phyloP scores from a whole-genome alignment of 2,113 vertebrate genomes.

The Ctenodactylus gundi region DNA sequence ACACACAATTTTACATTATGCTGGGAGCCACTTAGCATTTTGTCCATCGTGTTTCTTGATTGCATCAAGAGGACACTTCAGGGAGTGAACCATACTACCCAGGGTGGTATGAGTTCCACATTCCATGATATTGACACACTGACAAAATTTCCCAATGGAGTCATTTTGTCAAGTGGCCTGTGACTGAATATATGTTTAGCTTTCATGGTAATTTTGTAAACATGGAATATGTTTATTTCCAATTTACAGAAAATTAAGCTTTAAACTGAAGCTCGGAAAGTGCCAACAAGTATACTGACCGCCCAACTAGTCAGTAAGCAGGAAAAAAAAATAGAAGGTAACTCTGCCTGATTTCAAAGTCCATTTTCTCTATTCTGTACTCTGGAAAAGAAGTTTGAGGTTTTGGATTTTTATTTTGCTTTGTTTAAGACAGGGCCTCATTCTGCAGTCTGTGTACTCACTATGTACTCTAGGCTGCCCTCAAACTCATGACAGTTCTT shows the following conservation, averaged over 20 bases:
- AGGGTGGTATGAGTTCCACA: neutral
- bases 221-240: neutral
- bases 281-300: neutral
- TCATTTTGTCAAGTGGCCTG: neutral
- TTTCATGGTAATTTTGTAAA: neutral
- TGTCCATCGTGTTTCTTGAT: neutral
- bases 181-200: neutral
- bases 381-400: too few relatives aligned
- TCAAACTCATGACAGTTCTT: too few relatives aligned
- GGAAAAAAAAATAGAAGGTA: neutral
- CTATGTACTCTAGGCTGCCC: too few relatives aligned
- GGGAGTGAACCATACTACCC: neutral
- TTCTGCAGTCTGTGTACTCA: too few relatives aligned
- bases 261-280: neutral
- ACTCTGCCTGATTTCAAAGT: neutral
- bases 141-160: neutral
- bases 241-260: conserved; percentile 36
- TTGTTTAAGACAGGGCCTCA: too few relatives aligned
- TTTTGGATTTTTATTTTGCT: too few relatives aligned
- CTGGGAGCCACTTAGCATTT: neutral
- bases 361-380: neutral
- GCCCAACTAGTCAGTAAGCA: neutral
- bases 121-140: neutral
- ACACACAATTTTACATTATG: neutral
- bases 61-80: neutral